A percentile compares a stretch with the other conserved stretches of the same genome.
These are phyloP conservation scores for Tenebrosternarchus preto DNA, from an alignment of 2,113 vertebrate genomes.

Conservation along the genomic window DNA sequence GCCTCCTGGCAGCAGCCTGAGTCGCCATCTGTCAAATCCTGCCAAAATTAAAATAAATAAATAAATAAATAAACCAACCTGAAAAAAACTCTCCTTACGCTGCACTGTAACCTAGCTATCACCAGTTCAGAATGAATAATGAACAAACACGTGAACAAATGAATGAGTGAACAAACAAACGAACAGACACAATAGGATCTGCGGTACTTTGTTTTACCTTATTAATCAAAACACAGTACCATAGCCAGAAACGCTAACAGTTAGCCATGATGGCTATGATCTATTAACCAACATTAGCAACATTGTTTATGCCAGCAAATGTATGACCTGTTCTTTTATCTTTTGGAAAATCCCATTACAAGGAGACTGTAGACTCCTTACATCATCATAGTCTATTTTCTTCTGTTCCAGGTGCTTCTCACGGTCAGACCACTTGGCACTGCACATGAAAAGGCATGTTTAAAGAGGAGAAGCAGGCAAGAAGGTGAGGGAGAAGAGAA, in stretches of 20 bases:
- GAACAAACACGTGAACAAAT: no score
- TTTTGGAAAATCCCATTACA: neutral
- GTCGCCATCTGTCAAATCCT: conserved; percentile 72
- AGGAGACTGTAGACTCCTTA: neutral
- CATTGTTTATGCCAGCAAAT: neutral
- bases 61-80: neutral
- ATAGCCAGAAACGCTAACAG: neutral
- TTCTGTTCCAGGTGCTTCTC: conserved; percentile 91
- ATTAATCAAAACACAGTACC: neutral
- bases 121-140: no score
- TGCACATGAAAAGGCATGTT: conserved; percentile 99
- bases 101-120: neutral
- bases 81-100: conserved; percentile 1
- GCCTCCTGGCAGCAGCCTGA: conserved; percentile 73
- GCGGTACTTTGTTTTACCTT: no score
- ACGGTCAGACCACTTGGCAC: conserved; percentile 96
- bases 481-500: conserved; percentile 47
- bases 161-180: no score
- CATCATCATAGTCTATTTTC: conserved; percentile 40
- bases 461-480: conserved; percentile 64
- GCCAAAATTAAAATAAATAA: conserved; percentile 18
- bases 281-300: neutral
- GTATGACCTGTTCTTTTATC: neutral
- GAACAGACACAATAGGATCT: no score
- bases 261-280: neutral